Conservation (phyloP, 2,888 invertebrate genomes). For the Alloplasta piceator region DNA sequence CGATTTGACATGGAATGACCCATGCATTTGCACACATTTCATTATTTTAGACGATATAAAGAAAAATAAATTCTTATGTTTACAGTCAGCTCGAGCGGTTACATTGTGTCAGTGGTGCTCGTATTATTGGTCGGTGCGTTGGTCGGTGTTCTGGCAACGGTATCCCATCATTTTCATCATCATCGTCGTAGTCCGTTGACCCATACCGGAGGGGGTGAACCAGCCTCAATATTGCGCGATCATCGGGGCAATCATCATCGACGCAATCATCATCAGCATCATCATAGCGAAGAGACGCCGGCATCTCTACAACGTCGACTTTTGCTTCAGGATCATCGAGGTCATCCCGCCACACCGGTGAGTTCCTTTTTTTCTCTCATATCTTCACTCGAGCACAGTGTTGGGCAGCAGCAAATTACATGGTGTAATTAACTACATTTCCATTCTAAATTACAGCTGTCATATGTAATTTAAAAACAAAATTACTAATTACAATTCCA, state of each 20-base stretch:
- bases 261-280: conserved; percentile 65
- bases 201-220: conserved; percentile 83
- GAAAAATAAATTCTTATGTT: conserved; percentile 55
- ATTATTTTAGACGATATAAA: conserved; percentile 30
- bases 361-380: conserved; percentile 65
- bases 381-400: too few species aligned
- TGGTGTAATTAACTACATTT: too few species aligned
- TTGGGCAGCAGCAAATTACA: too few species aligned
- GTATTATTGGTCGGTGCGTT: conserved; percentile 79
- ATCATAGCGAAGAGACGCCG: conserved; percentile 74
- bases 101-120: conserved; percentile 80
- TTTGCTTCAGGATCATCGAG: conserved; percentile 77
- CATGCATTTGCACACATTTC: not conserved
- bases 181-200: conserved; percentile 84
- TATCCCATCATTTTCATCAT: conserved; percentile 81
- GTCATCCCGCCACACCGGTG: conserved; percentile 79
- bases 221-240: conserved; percentile 82
- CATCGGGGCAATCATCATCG: conserved; percentile 75
- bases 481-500: too few species aligned
- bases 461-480: too few species aligned
- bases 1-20: too few species aligned
- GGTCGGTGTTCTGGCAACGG: conserved; percentile 84
- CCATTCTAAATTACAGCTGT: too few species aligned
- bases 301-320: conserved; percentile 74
- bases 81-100: conserved; percentile 79